Evolutionary conservation across 2,888 invertebrate species (phyloP).

Genomic region (Therioaphis trifolii): DNA sequence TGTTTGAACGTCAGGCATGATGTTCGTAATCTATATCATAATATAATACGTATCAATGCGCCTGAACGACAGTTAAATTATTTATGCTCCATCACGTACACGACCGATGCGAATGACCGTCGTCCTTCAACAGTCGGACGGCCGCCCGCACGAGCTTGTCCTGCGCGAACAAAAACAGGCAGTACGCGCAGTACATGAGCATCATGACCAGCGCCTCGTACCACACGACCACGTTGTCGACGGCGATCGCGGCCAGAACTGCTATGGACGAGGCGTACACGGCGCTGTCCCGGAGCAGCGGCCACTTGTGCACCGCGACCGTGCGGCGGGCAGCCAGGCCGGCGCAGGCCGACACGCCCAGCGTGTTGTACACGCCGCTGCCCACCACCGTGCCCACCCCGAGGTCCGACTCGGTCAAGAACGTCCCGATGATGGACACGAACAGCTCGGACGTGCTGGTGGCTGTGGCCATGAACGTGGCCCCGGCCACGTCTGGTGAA

Average conservation of each 20-base stretch:
- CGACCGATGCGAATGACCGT: not conserved
- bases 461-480: conserved; percentile 96
- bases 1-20: not conserved
- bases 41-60: too few species aligned
- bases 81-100: not conserved
- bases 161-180: conserved; percentile 75
- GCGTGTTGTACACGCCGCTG: conserved; percentile 86
- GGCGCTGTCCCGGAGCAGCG: conserved; percentile 82
- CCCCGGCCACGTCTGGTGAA: conserved; percentile 90
- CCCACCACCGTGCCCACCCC: conserved; percentile 90
- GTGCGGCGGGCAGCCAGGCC: conserved; percentile 81
- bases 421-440: conserved; percentile 89
- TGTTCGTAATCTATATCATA: not conserved
- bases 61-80: too few species aligned
- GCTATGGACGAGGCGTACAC: conserved; percentile 81
- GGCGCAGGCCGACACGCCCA: conserved; percentile 85
- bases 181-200: conserved; percentile 79
- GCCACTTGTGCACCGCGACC: conserved; percentile 81
- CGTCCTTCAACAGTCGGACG: not conserved
- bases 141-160: not conserved
- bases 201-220: conserved; percentile 81
- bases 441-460: conserved; percentile 95
- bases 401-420: conserved; percentile 84
- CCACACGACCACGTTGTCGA: conserved; percentile 84
- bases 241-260: conserved; percentile 78